A percentile compares a stretch with the other conserved stretches of the same genome.
Evolutionary conservation across 2,797 vertebrate species (phyloP).

Genomic region (Australoheros facetus): DNA sequence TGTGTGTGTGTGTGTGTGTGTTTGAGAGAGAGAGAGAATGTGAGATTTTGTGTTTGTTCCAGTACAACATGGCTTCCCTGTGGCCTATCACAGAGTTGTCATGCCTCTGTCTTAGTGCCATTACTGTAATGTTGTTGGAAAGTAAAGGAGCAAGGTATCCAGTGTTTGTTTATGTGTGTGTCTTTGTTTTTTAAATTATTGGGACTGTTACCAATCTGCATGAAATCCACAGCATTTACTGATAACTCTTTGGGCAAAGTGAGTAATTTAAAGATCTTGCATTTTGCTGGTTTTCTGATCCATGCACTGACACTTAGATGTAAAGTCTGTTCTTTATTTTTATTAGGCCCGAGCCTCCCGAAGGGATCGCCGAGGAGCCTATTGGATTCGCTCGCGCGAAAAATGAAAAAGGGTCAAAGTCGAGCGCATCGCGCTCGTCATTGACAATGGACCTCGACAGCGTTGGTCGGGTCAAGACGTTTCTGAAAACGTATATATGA

Average conservation of each 20-base stretch:
- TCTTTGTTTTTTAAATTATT: neutral
- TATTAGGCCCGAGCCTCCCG: too few relatives aligned
- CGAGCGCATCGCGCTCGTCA: too few relatives aligned
- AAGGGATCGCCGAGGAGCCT: too few relatives aligned
- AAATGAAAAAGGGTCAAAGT: too few relatives aligned
- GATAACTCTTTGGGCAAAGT: neutral
- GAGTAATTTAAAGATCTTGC: neutral
- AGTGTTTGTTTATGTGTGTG: neutral
- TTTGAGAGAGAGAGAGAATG: too few relatives aligned
- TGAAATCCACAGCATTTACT: neutral
- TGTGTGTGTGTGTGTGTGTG: too few relatives aligned
- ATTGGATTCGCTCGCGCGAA: too few relatives aligned
- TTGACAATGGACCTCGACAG: too few relatives aligned
- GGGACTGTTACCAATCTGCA: neutral
- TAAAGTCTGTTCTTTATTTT: neutral
- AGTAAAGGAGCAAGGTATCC: neutral
- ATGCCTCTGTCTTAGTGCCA: neutral
- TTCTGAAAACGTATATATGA: too few relatives aligned
- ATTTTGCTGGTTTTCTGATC: neutral
- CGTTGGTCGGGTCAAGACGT: too few relatives aligned
- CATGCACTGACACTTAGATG: neutral
- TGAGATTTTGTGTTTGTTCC: too few relatives aligned
- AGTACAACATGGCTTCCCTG: too few relatives aligned
- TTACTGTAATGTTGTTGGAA: neutral
- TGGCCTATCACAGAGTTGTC: neutral